Conservation (phyloP, 2,113 vertebrate species). For the Corvus cornix region DNA sequence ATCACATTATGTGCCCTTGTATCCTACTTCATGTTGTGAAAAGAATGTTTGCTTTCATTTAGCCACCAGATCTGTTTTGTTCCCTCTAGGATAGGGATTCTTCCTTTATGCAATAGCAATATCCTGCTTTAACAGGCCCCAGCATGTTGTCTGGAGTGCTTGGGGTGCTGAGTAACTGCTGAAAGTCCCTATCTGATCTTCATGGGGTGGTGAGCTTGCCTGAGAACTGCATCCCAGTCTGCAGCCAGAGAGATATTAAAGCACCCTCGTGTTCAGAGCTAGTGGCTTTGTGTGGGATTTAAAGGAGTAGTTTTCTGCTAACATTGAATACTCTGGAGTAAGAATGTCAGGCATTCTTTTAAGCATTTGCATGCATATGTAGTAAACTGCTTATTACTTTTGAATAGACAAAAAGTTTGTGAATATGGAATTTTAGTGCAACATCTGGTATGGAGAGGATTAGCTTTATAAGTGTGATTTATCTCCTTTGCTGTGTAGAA, state of each 20-base stretch:
- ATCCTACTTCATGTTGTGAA: neutral
- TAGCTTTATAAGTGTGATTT: neutral
- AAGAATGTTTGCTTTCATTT: neutral
- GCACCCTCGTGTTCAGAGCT: neutral
- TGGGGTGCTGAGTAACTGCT: neutral
- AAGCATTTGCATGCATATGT: neutral
- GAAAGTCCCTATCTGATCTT: neutral
- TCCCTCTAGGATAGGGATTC: conserved; percentile 26
- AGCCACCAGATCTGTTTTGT: neutral
- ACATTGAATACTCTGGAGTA: neutral
- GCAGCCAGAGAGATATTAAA: neutral
- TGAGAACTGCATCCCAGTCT: neutral
- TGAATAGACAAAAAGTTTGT: neutral
- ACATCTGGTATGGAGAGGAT: neutral
- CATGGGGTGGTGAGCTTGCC: neutral
- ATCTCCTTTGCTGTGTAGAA: neutral
- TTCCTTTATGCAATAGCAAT: neutral
- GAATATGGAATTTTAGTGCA: neutral
- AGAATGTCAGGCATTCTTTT: neutral
- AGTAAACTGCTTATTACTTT: neutral
- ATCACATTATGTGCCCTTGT: fast-evolving
- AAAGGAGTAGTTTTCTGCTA: neutral
- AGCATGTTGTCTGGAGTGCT: neutral
- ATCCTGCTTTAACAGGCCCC: conserved; percentile 8
- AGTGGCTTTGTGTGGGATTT: neutral